Conservation (phyloP, 2,797 vertebrate species). For the Pseudochromis fuscus region DNA sequence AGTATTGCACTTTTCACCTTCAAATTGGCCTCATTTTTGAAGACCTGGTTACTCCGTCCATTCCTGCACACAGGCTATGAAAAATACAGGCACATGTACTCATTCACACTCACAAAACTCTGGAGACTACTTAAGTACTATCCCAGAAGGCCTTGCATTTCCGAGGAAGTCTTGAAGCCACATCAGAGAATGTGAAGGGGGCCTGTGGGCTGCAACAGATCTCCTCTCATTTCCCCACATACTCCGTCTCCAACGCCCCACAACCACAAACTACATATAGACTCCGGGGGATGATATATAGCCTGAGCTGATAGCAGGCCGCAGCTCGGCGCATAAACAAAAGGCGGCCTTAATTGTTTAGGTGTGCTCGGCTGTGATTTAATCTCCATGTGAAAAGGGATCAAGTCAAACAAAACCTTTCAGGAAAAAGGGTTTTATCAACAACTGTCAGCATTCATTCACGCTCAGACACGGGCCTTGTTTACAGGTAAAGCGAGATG, state of each 20-base stretch:
- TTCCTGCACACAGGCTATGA: too few relatives aligned
- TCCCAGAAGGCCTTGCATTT: slow-evolving; percentile 79
- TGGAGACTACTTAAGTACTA: slow-evolving; percentile 64
- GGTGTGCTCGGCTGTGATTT: slow-evolving; percentile 37
- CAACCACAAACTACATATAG: slow-evolving; percentile 74
- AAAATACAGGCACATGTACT: slow-evolving; percentile 40
- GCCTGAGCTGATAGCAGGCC: slow-evolving; percentile 56
- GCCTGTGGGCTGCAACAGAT: slow-evolving; percentile 77
- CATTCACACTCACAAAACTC: slow-evolving; percentile 58
- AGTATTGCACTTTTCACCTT: too few relatives aligned
- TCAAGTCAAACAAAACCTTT: slow-evolving; percentile 34
- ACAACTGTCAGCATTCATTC: slow-evolving; percentile 37
- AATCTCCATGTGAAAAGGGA: slow-evolving; percentile 48
- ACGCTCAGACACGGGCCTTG: slow-evolving; percentile 8
- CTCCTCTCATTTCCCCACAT: slow-evolving; percentile 78
- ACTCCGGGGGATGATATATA: slow-evolving; percentile 63
- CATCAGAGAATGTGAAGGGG: slow-evolving; percentile 78
- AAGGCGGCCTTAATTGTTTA: slow-evolving; percentile 66
- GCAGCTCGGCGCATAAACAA: slow-evolving; percentile 64
- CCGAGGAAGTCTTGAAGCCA: slow-evolving; percentile 78
- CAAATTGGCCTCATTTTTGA: too few relatives aligned
- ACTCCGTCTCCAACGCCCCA: slow-evolving; percentile 70
- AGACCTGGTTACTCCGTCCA: too few relatives aligned
- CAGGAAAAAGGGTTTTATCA: slow-evolving; percentile 33
- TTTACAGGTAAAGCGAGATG: slow-evolving; percentile 47